phyloP scores from a whole-genome alignment of 2,888 invertebrate genomes.

The Isotomurus palustris region DNA sequence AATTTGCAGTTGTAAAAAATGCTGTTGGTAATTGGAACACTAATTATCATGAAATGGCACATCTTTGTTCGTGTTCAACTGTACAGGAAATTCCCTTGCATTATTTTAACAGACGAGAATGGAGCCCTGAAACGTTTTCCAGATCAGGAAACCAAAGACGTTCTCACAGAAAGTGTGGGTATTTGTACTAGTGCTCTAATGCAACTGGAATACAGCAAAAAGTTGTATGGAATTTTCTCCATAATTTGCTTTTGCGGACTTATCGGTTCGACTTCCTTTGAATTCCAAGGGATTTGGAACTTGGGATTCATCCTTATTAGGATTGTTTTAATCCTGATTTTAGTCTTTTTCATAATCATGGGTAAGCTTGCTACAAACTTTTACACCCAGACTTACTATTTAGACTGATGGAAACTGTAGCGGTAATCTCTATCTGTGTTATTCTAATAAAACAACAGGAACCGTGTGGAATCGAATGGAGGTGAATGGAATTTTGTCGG shows the following conservation, averaged over 20 bases:
- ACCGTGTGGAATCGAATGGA: constrained; percentile 78
- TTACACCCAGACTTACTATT: no score
- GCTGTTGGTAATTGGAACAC: no score
- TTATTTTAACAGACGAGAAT: no score
- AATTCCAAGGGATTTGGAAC: constrained; percentile 20
- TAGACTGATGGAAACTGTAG: no score
- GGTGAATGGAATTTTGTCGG: constrained; percentile 70
- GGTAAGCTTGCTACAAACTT: constrained; percentile 48
- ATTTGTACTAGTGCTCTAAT: constrained; percentile 59
- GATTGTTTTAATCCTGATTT: constrained; percentile 31
- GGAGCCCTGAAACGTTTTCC: background rate
- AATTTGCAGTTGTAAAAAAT: constrained; percentile 49
- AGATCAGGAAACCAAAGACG: constrained; percentile 27
- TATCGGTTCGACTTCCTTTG: constrained; percentile 26
- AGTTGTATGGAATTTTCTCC: constrained; percentile 37
- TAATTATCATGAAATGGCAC: no score
- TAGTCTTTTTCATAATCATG: constrained; percentile 54
- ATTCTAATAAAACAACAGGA: no score
- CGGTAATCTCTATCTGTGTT: no score
- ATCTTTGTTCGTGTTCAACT: no score
- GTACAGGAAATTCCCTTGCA: no score
- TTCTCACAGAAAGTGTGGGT: constrained; percentile 58
- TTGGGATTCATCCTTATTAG: constrained; percentile 32
- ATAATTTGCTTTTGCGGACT: constrained; percentile 36
- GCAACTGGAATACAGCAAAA: constrained; percentile 51